A percentile compares a stretch with the other conserved stretches of the same genome.
These are phyloP conservation scores for Erebia aethiops DNA, from an alignment of 2,888 invertebrate genomes.

Conservation along the genomic window DNA sequence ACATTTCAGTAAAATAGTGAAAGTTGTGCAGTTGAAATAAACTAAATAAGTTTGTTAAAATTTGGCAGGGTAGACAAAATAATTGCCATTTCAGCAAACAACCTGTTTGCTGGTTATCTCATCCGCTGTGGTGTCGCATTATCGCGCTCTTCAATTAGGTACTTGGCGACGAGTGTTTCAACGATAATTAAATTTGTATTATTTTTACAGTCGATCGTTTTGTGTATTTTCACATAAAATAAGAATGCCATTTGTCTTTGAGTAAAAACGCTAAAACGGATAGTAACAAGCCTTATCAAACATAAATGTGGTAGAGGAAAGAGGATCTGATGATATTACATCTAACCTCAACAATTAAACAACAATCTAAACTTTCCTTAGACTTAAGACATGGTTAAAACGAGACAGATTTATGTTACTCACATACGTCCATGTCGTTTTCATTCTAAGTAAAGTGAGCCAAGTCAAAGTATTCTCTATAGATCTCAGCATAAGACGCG, in stretches of 20 bases:
- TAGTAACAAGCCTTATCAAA: not conserved
- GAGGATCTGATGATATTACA: no score
- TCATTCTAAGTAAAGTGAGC: no score
- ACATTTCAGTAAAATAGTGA: not conserved
- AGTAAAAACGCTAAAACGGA: no score
- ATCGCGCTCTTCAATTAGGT: slow-evolving; percentile 1
- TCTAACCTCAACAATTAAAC: no score
- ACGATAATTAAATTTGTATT: slow-evolving; percentile 2
- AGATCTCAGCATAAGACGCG: no score
- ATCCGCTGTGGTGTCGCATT: not conserved
- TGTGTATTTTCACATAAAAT: not conserved
- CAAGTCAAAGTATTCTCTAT: no score
- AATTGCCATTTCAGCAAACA: not conserved
- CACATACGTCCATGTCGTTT: no score
- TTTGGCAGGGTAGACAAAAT: not conserved
- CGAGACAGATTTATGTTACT: no score
- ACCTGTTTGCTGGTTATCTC: slow-evolving; percentile 8
- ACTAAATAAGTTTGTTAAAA: not conserved
- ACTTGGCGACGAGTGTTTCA: not conserved
- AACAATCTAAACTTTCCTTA: no score
- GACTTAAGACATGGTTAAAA: no score
- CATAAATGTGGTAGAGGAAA: no score
- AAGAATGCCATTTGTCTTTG: not conserved
- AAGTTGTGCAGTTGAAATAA: not conserved
- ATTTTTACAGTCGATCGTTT: not conserved